These are phyloP conservation scores for Drosophila simulans DNA, from an alignment of 1,140 invertebrate species.

Conservation along the genomic window DNA sequence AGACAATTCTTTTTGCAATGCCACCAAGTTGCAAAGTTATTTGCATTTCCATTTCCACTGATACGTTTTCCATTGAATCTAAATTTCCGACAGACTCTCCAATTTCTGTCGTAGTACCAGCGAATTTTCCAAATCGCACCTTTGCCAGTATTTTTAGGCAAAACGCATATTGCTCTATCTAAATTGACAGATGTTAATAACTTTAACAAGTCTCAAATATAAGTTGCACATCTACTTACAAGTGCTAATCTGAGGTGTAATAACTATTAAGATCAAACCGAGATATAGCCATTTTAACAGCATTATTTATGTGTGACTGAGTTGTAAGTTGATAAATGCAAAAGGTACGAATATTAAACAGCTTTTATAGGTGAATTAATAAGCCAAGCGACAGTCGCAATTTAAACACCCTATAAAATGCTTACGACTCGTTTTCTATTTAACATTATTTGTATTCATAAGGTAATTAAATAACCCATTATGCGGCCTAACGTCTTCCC, in stretches of 20 bases:
- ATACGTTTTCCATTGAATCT: not conserved
- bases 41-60: not conserved
- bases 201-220: not conserved
- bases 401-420: slow-evolving; percentile 30
- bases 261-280: slow-evolving; percentile 27
- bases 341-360: slow-evolving; percentile 27
- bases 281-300: slow-evolving; percentile 39
- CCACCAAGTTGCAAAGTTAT: not conserved
- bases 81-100: not conserved
- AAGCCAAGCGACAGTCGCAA: not conserved
- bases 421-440: not conserved
- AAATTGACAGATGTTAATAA: not conserved
- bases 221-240: slow-evolving; percentile 13
- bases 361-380: slow-evolving; percentile 39
- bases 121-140: not conserved
- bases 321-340: slow-evolving; percentile 30
- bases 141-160: not conserved
- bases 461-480: slow-evolving; percentile 6
- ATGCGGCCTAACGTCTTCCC: not conserved
- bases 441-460: slow-evolving; percentile 22
- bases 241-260: slow-evolving; percentile 8
- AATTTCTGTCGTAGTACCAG: slow-evolving; percentile 10
- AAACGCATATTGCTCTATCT: not conserved
- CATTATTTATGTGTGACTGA: slow-evolving; percentile 38
- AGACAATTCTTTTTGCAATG: not conserved